Evolutionary conservation across 2,113 vertebrate genomes (phyloP).

Genomic region (Tychaedon coryphoeus): DNA sequence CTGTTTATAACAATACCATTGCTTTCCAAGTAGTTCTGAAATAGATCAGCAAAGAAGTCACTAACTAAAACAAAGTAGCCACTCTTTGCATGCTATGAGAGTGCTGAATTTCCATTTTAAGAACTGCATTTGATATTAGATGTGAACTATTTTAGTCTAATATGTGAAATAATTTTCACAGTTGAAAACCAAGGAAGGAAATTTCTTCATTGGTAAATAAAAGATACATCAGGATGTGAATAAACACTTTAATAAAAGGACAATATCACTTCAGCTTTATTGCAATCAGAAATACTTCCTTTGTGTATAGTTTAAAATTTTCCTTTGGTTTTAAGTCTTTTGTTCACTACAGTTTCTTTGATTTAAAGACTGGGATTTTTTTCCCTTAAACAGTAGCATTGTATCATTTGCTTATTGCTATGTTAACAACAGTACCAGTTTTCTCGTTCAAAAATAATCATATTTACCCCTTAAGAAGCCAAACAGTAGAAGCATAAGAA

Average conservation of each 20-base stretch:
- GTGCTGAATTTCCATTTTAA: neutral
- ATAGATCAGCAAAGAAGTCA: neutral
- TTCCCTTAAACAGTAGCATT: neutral
- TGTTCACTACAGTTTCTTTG: neutral
- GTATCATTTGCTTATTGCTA: neutral
- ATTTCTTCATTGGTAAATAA: neutral
- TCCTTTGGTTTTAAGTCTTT: neutral
- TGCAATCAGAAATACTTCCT: neutral
- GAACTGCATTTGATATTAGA: neutral
- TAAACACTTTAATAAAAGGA: neutral
- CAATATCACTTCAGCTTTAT: neutral
- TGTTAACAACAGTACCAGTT: neutral
- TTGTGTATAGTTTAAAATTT: neutral
- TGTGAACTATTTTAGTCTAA: neutral
- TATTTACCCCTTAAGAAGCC: neutral
- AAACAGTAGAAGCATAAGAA: neutral
- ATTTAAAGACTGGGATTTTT: neutral
- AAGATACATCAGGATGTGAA: neutral
- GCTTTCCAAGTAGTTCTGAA: neutral
- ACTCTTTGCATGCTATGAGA: neutral
- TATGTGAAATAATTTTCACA: neutral
- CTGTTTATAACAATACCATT: neutral
- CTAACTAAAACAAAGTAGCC: neutral
- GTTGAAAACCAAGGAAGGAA: neutral
- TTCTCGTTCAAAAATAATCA: neutral